Evolutionary conservation across 2,113 vertebrate species (phyloP).

Genomic region (Calyptommatus sinebrachiatus): DNA sequence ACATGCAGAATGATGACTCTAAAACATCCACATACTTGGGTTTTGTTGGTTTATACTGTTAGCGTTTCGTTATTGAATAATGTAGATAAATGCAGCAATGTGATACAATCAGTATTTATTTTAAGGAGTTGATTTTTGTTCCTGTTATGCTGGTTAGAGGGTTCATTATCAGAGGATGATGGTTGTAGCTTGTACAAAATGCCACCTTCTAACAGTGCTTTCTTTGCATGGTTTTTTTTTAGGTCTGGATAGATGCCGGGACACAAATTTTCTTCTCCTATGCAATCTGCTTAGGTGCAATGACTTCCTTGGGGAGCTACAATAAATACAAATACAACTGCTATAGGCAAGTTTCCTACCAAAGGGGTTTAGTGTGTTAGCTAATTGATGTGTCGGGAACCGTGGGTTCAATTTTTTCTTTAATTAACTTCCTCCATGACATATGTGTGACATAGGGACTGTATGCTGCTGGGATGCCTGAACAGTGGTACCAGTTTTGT

Average conservation of each 20-base stretch:
- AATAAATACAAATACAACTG: conserved; percentile 99
- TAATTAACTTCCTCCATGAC: conserved; percentile 99
- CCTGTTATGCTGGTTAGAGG: conserved; percentile 33
- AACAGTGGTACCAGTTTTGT: conserved; percentile 99
- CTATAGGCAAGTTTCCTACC: conserved; percentile 88
- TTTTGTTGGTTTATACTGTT: not conserved
- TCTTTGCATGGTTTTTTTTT: conserved; percentile 41
- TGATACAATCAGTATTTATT: not conserved
- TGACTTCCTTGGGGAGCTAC: conserved; percentile 99
- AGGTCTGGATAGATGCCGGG: conserved; percentile 98
- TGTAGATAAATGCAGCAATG: not conserved
- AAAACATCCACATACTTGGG: too few species aligned
- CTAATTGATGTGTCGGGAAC: conserved; percentile 73
- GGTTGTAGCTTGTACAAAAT: not conserved
- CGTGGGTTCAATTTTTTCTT: conserved; percentile 81
- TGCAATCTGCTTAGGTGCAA: conserved; percentile 97
- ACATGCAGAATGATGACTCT: not conserved
- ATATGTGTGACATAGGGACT: conserved; percentile 99
- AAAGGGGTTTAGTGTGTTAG: conserved; percentile 71
- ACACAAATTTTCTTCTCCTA: conserved; percentile 99
- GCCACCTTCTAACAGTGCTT: conserved; percentile 15
- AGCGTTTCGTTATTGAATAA: not conserved
- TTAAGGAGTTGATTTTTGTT: conserved; percentile 41
- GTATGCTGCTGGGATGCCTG: conserved; percentile 99
- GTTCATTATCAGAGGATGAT: conserved; percentile 25